Percentiles rank a stretch among this genome's conserved stretches.
phyloP scores from a whole-genome alignment of 1,140 invertebrate species.

The Drosophila sproati region DNA sequence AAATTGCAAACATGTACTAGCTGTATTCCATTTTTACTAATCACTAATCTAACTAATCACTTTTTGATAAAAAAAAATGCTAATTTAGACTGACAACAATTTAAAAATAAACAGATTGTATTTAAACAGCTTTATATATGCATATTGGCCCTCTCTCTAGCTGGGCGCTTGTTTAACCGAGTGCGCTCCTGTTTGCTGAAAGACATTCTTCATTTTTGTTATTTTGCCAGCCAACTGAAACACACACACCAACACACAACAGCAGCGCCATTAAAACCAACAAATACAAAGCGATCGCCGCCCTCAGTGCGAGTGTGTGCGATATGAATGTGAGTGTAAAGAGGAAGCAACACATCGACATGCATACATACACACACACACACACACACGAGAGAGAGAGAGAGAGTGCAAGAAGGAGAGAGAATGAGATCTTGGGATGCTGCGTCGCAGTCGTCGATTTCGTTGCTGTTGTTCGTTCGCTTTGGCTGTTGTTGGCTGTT shows the following conservation, averaged over 20 bases:
- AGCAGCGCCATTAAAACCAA: conserved; percentile 77
- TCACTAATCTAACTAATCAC: too few species aligned
- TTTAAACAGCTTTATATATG: not conserved
- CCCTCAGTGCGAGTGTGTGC: conserved; percentile 48
- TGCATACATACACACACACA: conserved; percentile 12
- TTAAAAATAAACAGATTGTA: too few species aligned
- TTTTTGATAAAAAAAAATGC: not conserved
- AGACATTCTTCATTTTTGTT: conserved; percentile 80
- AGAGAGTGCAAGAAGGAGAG: conserved; percentile 34
- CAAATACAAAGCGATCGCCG: conserved; percentile 73
- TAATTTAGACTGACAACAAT: too few species aligned
- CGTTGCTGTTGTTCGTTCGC: conserved; percentile 18
- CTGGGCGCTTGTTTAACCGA: not conserved
- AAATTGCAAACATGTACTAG: too few species aligned
- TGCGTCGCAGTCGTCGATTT: conserved; percentile 53
- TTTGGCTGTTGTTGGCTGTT: conserved; percentile 27
- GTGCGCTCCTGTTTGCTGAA: conserved; percentile 49
- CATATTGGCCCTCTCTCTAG: not conserved
- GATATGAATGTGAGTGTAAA: conserved; percentile 33
- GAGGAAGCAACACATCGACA: conserved; percentile 36
- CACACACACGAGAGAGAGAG: conserved; percentile 12
- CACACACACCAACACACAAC: conserved; percentile 43
- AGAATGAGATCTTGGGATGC: conserved; percentile 61
- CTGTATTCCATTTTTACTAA: too few species aligned
- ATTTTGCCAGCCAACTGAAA: conserved; percentile 53